Evolutionary conservation across 2,113 vertebrate species (phyloP).

Genomic region (Sapayoa aenigma): DNA sequence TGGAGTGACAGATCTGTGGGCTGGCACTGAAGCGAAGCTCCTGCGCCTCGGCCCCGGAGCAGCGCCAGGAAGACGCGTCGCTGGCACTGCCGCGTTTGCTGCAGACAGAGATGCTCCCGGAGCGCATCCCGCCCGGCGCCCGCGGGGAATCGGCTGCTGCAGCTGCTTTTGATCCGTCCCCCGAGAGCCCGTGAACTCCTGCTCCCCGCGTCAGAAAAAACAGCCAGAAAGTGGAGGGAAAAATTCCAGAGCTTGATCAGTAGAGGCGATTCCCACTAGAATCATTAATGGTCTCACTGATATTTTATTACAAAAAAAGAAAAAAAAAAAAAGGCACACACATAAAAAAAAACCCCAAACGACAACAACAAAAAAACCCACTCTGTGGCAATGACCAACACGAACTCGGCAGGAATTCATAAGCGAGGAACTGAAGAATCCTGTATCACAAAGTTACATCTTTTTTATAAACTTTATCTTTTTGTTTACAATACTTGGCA

Average conservation of each 20-base stretch:
- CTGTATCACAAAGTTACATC: no score
- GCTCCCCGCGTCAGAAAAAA: not conserved
- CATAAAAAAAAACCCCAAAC: not conserved
- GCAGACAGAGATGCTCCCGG: constrained; percentile 51
- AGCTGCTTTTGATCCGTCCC: not conserved
- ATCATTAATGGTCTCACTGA: not conserved
- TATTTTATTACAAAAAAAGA: not conserved
- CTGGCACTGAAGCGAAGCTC: constrained; percentile 26
- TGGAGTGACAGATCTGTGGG: constrained; percentile 55
- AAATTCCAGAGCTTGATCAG: not conserved
- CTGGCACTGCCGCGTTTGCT: not conserved
- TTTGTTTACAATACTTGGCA: no score
- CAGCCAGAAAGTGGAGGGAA: not conserved
- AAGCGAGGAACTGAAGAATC: no score
- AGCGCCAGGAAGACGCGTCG: not conserved
- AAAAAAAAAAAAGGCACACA: not conserved
- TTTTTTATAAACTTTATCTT: no score
- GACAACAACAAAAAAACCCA: no score
- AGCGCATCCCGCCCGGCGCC: not conserved
- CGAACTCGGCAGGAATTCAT: no score
- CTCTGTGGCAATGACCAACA: no score
- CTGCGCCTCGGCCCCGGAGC: not conserved
- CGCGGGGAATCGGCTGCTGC: not conserved
- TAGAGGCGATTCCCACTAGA: not conserved
- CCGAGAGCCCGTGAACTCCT: not conserved